These are phyloP conservation scores for Ophthalmolycus amberensis DNA, from an alignment of 2,113 vertebrate genomes.

Conservation along the genomic window DNA sequence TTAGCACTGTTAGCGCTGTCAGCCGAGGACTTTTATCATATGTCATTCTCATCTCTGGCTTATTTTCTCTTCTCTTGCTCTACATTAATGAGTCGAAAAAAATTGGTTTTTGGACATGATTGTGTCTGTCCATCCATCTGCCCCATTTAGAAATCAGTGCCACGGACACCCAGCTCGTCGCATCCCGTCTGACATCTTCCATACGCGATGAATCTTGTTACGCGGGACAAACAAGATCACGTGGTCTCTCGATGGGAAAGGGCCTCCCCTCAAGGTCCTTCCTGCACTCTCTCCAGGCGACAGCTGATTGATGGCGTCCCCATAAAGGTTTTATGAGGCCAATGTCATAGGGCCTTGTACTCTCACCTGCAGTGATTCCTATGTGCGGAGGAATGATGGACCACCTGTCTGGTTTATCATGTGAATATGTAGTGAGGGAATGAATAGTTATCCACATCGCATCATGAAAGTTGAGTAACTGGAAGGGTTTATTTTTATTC, in stretches of 20 bases:
- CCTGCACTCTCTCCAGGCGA: constrained; percentile 37
- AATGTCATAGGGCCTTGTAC: constrained; percentile 60
- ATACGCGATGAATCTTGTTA: constrained; percentile 50
- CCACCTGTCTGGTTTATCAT: constrained; percentile 33
- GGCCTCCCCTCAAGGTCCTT: constrained; percentile 60
- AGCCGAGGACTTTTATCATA: background rate
- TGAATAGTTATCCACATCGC: background rate
- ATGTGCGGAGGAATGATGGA: constrained; percentile 38
- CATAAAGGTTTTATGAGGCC: constrained; percentile 63
- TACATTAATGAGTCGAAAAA: background rate
- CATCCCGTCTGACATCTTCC: constrained; percentile 28
- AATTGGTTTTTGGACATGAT: background rate
- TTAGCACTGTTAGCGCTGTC: too few relatives aligned
- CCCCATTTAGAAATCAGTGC: background rate
- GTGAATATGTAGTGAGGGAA: background rate
- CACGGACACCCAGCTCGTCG: background rate
- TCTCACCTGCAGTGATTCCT: constrained; percentile 55
- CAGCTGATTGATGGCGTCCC: constrained; percentile 63
- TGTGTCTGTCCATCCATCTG: background rate
- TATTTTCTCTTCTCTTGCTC: background rate
- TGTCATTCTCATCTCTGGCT: background rate
- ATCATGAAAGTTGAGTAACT: background rate
- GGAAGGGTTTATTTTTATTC: constrained; percentile 7
- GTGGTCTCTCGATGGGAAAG: constrained; percentile 22
- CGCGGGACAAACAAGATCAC: constrained; percentile 39